A percentile compares a stretch with the other conserved stretches of the same genome.
phyloP scores from a whole-genome alignment of 2,888 invertebrate species.

The Nemotelus nigrinus region DNA sequence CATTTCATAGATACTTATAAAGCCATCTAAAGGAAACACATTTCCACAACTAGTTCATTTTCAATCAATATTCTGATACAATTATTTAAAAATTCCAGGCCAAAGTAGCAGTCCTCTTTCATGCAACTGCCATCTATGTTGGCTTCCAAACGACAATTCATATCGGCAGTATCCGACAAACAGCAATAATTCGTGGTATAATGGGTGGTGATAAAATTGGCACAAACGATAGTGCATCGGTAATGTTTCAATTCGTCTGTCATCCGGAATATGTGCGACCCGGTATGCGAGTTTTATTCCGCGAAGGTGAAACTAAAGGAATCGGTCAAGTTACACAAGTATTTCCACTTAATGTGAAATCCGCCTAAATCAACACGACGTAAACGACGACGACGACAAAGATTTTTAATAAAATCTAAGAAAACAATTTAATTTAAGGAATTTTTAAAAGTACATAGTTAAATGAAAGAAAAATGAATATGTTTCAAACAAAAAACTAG shows the following conservation, averaged over 20 bases:
- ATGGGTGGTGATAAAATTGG: slow-evolving; percentile 68
- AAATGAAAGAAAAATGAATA: slow-evolving; percentile 4
- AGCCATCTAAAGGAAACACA: too few relatives aligned
- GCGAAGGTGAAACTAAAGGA: slow-evolving; percentile 82
- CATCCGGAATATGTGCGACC: slow-evolving; percentile 87
- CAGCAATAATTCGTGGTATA: slow-evolving; percentile 86
- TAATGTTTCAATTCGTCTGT: slow-evolving; percentile 86
- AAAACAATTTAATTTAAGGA: slow-evolving; percentile 21
- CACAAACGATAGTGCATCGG: slow-evolving; percentile 87
- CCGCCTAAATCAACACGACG: slow-evolving; percentile 13
- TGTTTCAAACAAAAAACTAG: slow-evolving; percentile 8
- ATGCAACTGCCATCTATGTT: slow-evolving; percentile 82
- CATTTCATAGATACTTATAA: not conserved
- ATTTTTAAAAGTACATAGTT: slow-evolving; percentile 8
- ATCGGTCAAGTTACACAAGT: slow-evolving; percentile 85
- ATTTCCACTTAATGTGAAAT: slow-evolving; percentile 68
- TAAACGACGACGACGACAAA: not conserved
- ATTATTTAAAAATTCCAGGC: slow-evolving; percentile 72
- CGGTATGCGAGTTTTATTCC: slow-evolving; percentile 81
- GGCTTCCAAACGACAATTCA: slow-evolving; percentile 94
- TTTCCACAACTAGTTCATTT: too few relatives aligned
- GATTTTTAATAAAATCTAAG: not conserved
- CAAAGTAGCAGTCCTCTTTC: slow-evolving; percentile 87
- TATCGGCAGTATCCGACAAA: slow-evolving; percentile 94
- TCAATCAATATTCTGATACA: too few relatives aligned